phyloP scores from a whole-genome alignment of 23 tunicate genomes.

The Halocynthia aurantium region DNA sequence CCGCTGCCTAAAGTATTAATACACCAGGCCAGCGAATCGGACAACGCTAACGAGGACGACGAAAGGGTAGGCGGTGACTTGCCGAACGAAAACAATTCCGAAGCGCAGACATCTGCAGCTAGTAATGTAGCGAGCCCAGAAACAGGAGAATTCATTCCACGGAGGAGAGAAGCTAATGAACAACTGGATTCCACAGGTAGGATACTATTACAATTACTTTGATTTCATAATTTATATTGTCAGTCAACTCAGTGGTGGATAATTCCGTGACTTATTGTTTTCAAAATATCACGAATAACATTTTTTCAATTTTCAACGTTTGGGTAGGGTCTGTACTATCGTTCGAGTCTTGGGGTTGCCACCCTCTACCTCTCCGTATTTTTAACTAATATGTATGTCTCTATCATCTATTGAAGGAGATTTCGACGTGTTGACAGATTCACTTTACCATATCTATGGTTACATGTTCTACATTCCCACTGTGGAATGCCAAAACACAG shows the following conservation, averaged over 20 bases:
- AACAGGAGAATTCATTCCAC: neutral
- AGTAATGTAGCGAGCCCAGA: neutral
- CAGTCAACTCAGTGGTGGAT: too few relatives aligned
- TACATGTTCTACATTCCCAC: too few relatives aligned
- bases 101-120: neutral
- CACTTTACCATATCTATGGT: too few relatives aligned
- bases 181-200: neutral
- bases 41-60: neutral
- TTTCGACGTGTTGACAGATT: too few relatives aligned
- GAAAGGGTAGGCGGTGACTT: neutral
- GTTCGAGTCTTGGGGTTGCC: too few relatives aligned
- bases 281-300: neutral
- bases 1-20: constrained; percentile 21
- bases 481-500: too few relatives aligned
- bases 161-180: neutral
- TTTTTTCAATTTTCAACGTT: too few relatives aligned
- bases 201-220: neutral
- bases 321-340: too few relatives aligned
- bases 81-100: neutral
- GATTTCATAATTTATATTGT: neutral
- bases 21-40: constrained; percentile 27
- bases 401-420: too few relatives aligned
- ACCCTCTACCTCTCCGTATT: too few relatives aligned
- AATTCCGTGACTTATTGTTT: neutral
- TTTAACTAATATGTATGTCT: too few relatives aligned